Evolutionary conservation across 2,888 invertebrate genomes (phyloP), one percentile per base, ranked within the genome.

Genomic region (Clunio marinus): DNA sequence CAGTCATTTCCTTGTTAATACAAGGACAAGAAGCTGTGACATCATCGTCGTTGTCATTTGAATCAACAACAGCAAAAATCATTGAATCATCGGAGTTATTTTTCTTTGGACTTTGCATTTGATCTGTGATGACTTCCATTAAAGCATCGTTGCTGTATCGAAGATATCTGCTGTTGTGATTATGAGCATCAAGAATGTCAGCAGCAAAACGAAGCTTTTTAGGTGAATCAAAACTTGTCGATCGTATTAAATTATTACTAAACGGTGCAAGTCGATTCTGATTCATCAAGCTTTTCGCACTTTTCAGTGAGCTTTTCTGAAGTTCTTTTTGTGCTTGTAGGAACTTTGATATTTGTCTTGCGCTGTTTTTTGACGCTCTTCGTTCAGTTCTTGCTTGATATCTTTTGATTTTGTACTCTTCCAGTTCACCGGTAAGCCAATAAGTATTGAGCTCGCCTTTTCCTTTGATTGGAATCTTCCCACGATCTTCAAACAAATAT

Each of bases 391-490:
- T 79, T 71, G 82, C 82, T 68, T 80, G 79, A 69, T 81, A 81
- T 55, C 88, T 80, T 69, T 81, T 76, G 60, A 82, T 80, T 25
- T 86, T 82, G 51, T 84, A 82, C 4, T 80, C 77, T 0, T 84
- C 80, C 69, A 90, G 87, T 75, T 93, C 91, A 0, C 91, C 91
- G 3, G 87, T 78, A 41, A 93, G 78, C 91, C 92, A 93, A 77
- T 88, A 93, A 1, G 93, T 93, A 71, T 86, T 78, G 75, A 89
- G 87, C 51, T 91, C 89, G 0, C 89, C 89, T 77, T 92, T 92
- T 57, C 92, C 92, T 76, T 93, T 93, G 84, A 93, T 88, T 2
- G 86, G 80, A 2, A 92, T 84, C 28, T 89, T 74, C 0, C 93
- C 93, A 0, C 93, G 83, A 74, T 91, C 91, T 66, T 85, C 81